These are phyloP conservation scores for Pogona vitticeps DNA, from an alignment of 2,113 vertebrate species.

Conservation along the genomic window DNA sequence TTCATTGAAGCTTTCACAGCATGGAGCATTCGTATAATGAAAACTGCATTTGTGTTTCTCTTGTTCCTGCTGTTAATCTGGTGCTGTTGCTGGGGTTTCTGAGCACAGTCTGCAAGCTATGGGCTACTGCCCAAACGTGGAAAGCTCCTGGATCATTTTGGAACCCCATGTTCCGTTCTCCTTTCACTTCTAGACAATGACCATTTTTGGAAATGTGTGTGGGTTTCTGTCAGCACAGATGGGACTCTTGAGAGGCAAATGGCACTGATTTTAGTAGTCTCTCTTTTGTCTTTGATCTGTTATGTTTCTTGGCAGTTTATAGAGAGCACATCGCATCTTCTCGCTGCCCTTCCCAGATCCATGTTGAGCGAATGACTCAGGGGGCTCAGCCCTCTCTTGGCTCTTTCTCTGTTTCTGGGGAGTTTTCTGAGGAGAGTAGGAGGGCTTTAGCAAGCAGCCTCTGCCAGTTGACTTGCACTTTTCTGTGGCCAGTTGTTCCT, in stretches of 20 bases:
- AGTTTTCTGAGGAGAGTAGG: neutral
- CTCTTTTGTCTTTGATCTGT: neutral
- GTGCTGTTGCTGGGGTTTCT: neutral
- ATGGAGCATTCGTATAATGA: neutral
- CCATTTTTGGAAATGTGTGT: neutral
- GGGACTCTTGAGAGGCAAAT: neutral
- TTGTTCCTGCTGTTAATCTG: neutral
- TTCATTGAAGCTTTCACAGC: neutral
- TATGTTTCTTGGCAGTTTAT: neutral
- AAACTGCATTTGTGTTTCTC: slow-evolving; percentile 9
- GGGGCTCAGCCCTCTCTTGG: neutral
- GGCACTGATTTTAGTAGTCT: no score
- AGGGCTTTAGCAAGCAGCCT: neutral
- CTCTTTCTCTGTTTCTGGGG: neutral
- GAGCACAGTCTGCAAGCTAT: neutral
- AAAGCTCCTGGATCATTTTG: neutral
- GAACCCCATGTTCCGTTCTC: neutral
- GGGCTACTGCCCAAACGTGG: fast-evolving
- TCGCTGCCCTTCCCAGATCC: neutral
- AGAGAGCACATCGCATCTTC: neutral
- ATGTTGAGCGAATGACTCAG: neutral
- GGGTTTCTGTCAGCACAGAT: neutral
- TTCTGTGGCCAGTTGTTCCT: neutral
- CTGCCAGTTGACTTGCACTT: neutral
- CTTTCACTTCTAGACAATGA: neutral